Evolutionary conservation across 2,113 vertebrate species (phyloP), one percentile per base, ranked within the genome.

Genomic region (Pardalotus punctatus): DNA sequence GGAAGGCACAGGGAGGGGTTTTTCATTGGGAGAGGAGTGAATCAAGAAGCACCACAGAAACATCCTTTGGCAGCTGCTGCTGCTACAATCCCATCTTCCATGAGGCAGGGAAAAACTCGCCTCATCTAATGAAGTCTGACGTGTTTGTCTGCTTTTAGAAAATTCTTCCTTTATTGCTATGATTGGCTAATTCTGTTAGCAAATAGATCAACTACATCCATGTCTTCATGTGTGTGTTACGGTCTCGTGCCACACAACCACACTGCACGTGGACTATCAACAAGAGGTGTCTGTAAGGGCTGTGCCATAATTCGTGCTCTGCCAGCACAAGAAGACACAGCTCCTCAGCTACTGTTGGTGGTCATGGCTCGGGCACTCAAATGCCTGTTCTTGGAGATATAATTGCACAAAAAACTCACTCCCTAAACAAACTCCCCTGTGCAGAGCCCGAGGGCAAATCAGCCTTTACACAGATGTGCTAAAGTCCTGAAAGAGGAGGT

Each of bases 211-310:
- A 1, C n/a, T 33, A 5, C 6, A 7, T 40, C 25, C 45, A n/a
- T 2, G 2, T 40, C 53, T 76, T 61, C 0, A 35, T 3, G 3
- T 22, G 31, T 24, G 16, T 56, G 5, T 67, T 64, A 53, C 0
- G 1, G 50, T 53, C 36, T 56, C 22, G 74, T n/a, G 43, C 50
- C 76, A 22, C 56, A 22, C 2, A 2, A 25, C 53, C 22, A 1
- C 0, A 0, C 53, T 8, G 12, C 17, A 6, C 12, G 0, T 28
- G n/a, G 38, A 24, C 58, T 54, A 31, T 40, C 36, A 43, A 6
- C 10, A 61, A 18, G 42, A 58, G 28, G 6, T 71, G 31, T 48
- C 77, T 62, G 42, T 35, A 45, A 35, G 7, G 11, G 14, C 33
- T 77, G 33, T 33, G 21, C 56, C 29, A 58, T 53, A 17, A 14